A percentile compares a stretch with the other conserved stretches of the same genome.
Conservation (phyloP, 2,888 invertebrate species). For the Hofmannophila pseudospretella region DNA sequence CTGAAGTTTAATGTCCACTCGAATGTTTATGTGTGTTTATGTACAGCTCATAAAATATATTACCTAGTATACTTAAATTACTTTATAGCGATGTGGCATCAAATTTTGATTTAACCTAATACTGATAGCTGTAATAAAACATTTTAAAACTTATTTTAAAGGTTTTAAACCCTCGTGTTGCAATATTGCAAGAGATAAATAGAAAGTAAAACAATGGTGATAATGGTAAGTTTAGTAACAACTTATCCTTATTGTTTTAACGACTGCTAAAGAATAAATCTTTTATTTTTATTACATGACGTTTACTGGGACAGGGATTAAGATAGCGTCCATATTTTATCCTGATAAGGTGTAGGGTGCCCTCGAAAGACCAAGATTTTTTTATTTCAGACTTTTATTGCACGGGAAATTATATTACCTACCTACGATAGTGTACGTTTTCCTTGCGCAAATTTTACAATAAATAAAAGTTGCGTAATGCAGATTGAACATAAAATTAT, state of each 20-base stretch:
- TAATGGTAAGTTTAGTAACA: too few relatives aligned
- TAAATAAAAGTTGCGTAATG: too few relatives aligned
- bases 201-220: too few relatives aligned
- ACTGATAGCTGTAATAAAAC: too few relatives aligned
- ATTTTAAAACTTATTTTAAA: too few relatives aligned
- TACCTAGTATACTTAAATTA: background rate
- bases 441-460: background rate
- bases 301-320: conserved; percentile 1
- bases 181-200: too few relatives aligned
- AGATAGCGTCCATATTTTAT: conserved; percentile 3
- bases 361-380: conserved; percentile 5
- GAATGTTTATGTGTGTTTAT: conserved; percentile 3
- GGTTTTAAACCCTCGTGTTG: too few relatives aligned
- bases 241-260: background rate
- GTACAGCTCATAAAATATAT: background rate
- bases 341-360: conserved; percentile 4
- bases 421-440: background rate
- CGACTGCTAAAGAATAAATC: conserved; percentile 4
- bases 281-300: conserved; percentile 1
- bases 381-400: conserved; percentile 11
- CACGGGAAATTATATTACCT: conserved; percentile 6
- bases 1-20: conserved; percentile 6
- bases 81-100: background rate
- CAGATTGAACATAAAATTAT: too few relatives aligned
- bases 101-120: too few relatives aligned